Percentiles rank a stretch among this genome's conserved stretches.
These are phyloP conservation scores for Caenorhabditis drosophilae DNA, from an alignment of 2,888 invertebrate species.

Conservation along the genomic window DNA sequence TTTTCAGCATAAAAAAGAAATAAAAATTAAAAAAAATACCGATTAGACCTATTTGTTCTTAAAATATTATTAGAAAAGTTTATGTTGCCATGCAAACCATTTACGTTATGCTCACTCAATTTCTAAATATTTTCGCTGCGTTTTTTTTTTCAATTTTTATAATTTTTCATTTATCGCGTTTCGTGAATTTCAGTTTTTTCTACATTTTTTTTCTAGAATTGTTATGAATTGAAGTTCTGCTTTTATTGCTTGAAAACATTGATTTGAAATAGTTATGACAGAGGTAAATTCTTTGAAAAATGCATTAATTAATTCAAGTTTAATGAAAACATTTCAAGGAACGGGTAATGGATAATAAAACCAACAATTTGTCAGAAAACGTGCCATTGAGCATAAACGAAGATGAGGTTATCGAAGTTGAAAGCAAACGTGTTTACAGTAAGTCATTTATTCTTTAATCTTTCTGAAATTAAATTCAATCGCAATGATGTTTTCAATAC, in stretches of 20 bases:
- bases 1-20: background rate
- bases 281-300: background rate
- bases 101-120: no score
- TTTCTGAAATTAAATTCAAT: no score
- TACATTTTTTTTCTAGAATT: background rate
- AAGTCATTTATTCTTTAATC: no score
- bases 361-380: background rate
- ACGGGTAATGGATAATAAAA: slow-evolving; percentile 3
- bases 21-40: background rate
- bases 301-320: no score
- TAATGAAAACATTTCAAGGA: slow-evolving; percentile 2
- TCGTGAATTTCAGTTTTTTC: background rate
- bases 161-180: background rate
- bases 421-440: no score
- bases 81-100: no score
- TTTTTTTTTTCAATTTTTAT: background rate
- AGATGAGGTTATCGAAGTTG: background rate
- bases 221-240: background rate
- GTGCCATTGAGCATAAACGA: background rate
- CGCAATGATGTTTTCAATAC: no score
- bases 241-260: no score
- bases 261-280: background rate
- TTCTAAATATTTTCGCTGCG: background rate
- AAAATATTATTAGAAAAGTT: no score
- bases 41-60: background rate